Evolutionary conservation across 2,888 invertebrate species (phyloP).

Genomic region (Actias luna): DNA sequence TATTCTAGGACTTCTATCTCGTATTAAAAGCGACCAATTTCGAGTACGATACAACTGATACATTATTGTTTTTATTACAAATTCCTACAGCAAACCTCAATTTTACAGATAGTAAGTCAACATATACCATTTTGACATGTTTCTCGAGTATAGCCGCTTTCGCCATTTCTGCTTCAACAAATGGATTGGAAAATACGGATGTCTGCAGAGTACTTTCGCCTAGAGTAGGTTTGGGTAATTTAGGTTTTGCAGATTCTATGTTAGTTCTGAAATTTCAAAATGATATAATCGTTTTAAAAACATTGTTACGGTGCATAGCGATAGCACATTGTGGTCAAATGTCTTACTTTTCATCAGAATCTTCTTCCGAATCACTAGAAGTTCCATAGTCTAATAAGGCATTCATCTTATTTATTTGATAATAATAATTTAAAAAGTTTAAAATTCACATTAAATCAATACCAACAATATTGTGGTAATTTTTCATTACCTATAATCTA

Average conservation of each 20-base stretch:
- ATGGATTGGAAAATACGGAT: constrained; percentile 94
- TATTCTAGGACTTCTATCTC: too few species aligned
- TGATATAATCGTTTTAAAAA: neutral
- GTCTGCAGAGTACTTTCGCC: constrained; percentile 80
- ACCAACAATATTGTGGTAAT: too few species aligned
- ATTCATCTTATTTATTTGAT: constrained; percentile 68
- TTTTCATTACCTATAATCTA: too few species aligned
- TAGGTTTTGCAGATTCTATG: constrained; percentile 51
- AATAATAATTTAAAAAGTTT: neutral
- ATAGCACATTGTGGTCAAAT: constrained; percentile 51
- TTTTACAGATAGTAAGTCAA: constrained; percentile 67
- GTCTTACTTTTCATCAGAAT: constrained; percentile 43
- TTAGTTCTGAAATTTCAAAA: constrained; percentile 34
- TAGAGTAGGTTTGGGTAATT: constrained; percentile 85
- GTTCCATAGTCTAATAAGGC: constrained; percentile 86
- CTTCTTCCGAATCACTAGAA: constrained; percentile 77
- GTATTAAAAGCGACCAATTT: too few species aligned
- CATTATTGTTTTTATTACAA: neutral
- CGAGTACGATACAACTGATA: neutral
- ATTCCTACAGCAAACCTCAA: neutral
- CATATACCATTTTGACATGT: constrained; percentile 95
- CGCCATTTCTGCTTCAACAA: constrained; percentile 91
- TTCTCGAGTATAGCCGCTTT: constrained; percentile 93
- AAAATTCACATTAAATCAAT: neutral
- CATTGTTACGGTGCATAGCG: neutral